Base-by-base conservation (phyloP, 35 echinoderm and acorn worm species). In the Apostichopus parvimensis region DNA sequence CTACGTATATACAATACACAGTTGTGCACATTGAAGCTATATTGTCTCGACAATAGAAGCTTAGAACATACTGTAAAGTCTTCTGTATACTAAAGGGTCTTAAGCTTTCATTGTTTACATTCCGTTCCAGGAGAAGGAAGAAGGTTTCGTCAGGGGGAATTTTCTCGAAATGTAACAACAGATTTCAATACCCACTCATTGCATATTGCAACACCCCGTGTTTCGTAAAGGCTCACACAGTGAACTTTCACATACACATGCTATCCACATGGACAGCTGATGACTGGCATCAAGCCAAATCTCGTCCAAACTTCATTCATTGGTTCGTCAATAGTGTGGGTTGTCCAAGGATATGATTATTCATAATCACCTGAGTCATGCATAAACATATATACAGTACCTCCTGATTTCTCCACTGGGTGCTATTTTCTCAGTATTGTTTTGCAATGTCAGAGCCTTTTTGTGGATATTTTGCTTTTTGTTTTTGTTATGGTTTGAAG, bases 241-340 rank as follows among this genome's bases (percentile, higher is more conserved):
- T 53, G 53, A 56, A 82, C 90, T 56, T 61, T 14, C 9, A 17
- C 45, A 52, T 77, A 56, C 90, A 92, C 90, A 92, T 92, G 90
- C 77, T 34, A 80, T 80, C 87, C 92, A 93, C 83, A 87, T 93
- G 90, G 59, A 56, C 90, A 92, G 56, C 90, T 80, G 80, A 76
- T 87, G 92, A 72, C 83, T 87, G 80, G 83, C 79, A 82, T 10
- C 8, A 6, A 55, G 79, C 79, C 79, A 82, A 82, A 18, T 82
- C n/a, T 34, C 45, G 12, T 82, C 54, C 18, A 17, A 20, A 82
- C 34, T 82, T 54, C 79, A 82, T 82, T 82, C 79, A 82, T 82
- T 82, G 79, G 79, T 82, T 82, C 10, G 18, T 82, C 34, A 34
- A 82, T 82, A 53, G 6, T 53, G 79, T 10, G 52, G 45, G 79